Evolutionary conservation across 2,888 invertebrate genomes (phyloP).

Genomic region (Norana najaformis): DNA sequence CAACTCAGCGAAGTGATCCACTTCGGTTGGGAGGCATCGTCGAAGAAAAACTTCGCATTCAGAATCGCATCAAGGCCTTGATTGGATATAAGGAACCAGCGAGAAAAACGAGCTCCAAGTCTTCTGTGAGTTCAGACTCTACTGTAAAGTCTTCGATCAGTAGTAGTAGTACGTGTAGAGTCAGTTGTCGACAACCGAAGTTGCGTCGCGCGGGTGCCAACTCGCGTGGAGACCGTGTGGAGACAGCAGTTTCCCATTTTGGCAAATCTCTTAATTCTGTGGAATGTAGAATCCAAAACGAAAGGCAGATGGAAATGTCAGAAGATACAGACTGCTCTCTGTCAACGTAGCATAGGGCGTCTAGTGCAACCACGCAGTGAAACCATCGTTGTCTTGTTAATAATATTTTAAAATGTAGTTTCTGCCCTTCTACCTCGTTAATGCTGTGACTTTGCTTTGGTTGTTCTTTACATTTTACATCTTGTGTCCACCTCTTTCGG

Average conservation of each 20-base stretch:
- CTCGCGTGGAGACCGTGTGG: background rate
- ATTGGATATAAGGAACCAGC: constrained; percentile 25
- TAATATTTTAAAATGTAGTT: background rate
- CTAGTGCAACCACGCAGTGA: background rate
- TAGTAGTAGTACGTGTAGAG: background rate
- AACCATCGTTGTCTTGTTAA: background rate
- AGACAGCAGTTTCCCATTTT: background rate
- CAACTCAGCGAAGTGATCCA: background rate
- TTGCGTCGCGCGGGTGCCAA: background rate
- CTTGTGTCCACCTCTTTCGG: background rate
- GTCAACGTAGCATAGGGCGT: background rate
- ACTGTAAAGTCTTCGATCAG: background rate
- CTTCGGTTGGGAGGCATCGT: background rate
- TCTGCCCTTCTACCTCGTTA: background rate
- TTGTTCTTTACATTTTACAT: background rate
- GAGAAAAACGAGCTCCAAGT: background rate
- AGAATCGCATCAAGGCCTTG: constrained; percentile 28
- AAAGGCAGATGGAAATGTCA: background rate
- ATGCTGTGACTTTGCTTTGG: background rate
- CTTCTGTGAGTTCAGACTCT: background rate
- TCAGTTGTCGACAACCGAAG: background rate
- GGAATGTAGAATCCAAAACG: background rate
- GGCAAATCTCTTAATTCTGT: background rate
- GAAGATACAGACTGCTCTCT: background rate
- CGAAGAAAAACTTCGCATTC: constrained; percentile 22